Conservation (phyloP, 2,888 invertebrate species). For the Hydriomena furcata region DNA sequence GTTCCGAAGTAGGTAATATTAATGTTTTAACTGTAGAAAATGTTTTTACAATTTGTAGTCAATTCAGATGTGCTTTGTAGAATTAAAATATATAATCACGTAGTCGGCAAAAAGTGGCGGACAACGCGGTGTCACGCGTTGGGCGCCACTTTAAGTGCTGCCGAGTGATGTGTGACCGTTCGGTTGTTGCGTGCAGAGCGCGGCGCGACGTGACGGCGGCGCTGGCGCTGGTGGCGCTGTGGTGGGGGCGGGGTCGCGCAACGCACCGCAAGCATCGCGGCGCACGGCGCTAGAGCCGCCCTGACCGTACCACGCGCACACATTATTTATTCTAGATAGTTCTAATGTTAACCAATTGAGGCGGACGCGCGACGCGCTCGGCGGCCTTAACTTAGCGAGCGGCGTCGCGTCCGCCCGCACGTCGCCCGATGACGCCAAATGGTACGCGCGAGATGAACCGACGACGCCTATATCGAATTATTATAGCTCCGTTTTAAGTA, state of each 20-base stretch:
- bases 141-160: background rate
- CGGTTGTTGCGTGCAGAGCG: conserved; percentile 48
- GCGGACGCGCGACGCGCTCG: conserved; percentile 62
- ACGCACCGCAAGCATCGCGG: conserved; percentile 82
- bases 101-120: conserved; percentile 7
- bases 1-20: background rate
- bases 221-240: conserved; percentile 69
- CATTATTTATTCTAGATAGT: conserved; percentile 81
- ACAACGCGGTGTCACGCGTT: conserved; percentile 8
- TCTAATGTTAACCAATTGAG: conserved; percentile 78
- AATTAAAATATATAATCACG: conserved; percentile 3
- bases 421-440: conserved; percentile 51
- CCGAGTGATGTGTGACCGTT: conserved; percentile 3
- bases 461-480: conserved; percentile 27
- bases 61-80: conserved; percentile 14
- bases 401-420: conserved; percentile 56
- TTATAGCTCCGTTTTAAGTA: conserved; percentile 32
- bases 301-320: conserved; percentile 56
- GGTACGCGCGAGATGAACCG: conserved; percentile 28
- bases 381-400: conserved; percentile 62
- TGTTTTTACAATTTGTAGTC: conserved; percentile 2
- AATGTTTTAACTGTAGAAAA: conserved; percentile 1
- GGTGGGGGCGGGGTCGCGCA: conserved; percentile 64
- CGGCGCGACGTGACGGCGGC: conserved; percentile 59
- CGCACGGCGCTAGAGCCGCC: conserved; percentile 82